Evolutionary conservation across 2,113 vertebrate genomes (phyloP), one percentile per base, ranked within the genome.

Genomic region (Rhadina sibilatrix): DNA sequence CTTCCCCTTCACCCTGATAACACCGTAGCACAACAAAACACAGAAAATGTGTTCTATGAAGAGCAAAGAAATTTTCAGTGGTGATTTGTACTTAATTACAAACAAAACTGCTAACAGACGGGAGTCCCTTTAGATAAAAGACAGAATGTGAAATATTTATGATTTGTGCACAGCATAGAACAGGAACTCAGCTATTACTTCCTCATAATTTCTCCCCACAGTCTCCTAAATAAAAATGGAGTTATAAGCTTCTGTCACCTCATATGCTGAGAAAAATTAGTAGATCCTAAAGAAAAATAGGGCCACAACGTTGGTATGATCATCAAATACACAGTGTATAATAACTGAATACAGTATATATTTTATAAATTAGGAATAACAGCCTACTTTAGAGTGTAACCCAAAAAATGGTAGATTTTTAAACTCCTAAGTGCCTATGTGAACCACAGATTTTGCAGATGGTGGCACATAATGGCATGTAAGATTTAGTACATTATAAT

Each of bases 71-170:
- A 92, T 79, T 25, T 90, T 83, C 52, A 75, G 60, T 57, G 37
- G 61, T 61, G 69, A 92, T 96, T 93, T 93, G 86, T 93, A 56
- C 68, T 94, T 89, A 92, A 94, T 93, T 89, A 89, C 72, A 87
- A 83, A 92, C n/a, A 87, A 89, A 95, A 82, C 52, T 83, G 37
- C 57, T 76, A 90, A 92, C 42, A 87, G 76, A 90, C 2, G 0
- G 59, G 53, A 86, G 90, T 82, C 53, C 69, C 40, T 90, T 95
- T 88, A 90, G 92, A 93, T 81, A 61, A 12, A 87, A 83, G 85
- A 60, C 9, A 83, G 56, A 93, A n/a, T 65, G 64, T 90, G 77
- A 95, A 95, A 95, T 89, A 94, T 87, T 95, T 94, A 95, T 93
- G 86, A 92, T 95, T 96, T 90, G 53, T 90, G 76, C 0, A 0